phyloP scores from a whole-genome alignment of 2,113 vertebrate genomes.

The Strix aluco region DNA sequence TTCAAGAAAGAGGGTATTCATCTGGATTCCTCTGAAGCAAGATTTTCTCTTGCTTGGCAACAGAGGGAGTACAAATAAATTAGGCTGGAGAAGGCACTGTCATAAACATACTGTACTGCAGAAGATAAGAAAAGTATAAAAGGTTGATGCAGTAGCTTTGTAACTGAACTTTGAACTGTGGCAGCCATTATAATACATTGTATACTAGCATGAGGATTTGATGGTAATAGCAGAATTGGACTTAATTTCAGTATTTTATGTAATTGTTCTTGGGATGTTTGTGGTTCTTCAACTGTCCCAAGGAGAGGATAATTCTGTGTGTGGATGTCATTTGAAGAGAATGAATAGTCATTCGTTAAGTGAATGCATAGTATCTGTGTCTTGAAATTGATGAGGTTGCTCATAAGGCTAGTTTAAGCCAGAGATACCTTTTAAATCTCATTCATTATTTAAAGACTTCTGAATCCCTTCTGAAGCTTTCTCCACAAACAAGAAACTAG shows the following conservation, averaged over 20 bases:
- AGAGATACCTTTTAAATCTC: neutral
- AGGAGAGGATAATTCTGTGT: neutral
- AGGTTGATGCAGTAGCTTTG: neutral
- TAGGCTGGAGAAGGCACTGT: neutral
- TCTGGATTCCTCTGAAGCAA: neutral
- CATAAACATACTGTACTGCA: neutral
- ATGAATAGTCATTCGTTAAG: neutral
- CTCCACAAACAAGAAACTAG: neutral
- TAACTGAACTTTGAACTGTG: neutral
- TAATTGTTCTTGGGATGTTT: neutral
- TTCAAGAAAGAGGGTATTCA: neutral
- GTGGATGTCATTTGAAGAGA: neutral
- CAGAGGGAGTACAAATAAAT: neutral
- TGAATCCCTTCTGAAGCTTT: neutral
- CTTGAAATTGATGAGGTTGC: neutral
- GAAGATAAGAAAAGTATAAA: neutral
- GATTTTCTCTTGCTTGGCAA: neutral
- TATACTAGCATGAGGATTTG: neutral
- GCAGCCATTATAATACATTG: neutral
- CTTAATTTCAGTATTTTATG: neutral
- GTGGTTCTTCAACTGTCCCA: neutral
- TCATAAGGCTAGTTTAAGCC: neutral
- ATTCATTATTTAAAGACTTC: neutral
- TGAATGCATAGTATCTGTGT: neutral
- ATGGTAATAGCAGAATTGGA: neutral